These are phyloP conservation scores for Mionectes olivaceus DNA, from an alignment of 2,797 vertebrate species.

Conservation along the genomic window DNA sequence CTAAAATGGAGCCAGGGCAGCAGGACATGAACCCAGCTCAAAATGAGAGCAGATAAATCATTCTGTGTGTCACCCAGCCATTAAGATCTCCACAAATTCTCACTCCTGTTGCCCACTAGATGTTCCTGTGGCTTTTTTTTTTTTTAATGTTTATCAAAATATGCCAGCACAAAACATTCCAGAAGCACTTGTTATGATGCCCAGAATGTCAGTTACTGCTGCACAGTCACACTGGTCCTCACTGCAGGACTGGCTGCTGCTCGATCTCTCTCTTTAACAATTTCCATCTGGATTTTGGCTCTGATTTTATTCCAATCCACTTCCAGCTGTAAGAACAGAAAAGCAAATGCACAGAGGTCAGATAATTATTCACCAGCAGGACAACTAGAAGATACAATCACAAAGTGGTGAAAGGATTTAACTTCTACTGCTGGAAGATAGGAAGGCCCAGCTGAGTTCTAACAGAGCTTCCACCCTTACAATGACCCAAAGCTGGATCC, in stretches of 20 bases:
- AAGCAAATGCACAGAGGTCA: neutral
- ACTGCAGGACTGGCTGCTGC: slow-evolving; percentile 64
- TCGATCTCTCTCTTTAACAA: slow-evolving; percentile 89
- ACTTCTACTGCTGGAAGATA: neutral
- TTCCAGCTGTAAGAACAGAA: slow-evolving; percentile 86
- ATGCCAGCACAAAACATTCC: neutral
- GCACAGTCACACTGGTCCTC: slow-evolving; percentile 78
- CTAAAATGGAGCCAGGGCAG: neutral
- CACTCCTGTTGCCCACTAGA: neutral
- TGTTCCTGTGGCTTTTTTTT: neutral
- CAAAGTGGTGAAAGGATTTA: neutral
- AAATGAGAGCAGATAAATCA: neutral
- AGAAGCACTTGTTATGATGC: neutral
- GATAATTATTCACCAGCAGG: neutral
- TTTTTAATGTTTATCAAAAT: neutral
- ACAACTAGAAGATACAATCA: neutral
- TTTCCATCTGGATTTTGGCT: slow-evolving; percentile 95
- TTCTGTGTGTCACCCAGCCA: neutral
- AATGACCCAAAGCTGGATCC: neutral
- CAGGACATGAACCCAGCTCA: neutral
- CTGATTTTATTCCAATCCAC: slow-evolving; percentile 98
- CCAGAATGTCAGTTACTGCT: slow-evolving; percentile 62
- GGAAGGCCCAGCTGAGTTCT: neutral
- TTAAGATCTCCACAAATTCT: neutral
- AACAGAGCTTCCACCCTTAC: neutral